A percentile compares a stretch with the other conserved stretches of the same genome.
phyloP scores from a whole-genome alignment of 2,888 invertebrate species.

The Zygaena filipendulae region DNA sequence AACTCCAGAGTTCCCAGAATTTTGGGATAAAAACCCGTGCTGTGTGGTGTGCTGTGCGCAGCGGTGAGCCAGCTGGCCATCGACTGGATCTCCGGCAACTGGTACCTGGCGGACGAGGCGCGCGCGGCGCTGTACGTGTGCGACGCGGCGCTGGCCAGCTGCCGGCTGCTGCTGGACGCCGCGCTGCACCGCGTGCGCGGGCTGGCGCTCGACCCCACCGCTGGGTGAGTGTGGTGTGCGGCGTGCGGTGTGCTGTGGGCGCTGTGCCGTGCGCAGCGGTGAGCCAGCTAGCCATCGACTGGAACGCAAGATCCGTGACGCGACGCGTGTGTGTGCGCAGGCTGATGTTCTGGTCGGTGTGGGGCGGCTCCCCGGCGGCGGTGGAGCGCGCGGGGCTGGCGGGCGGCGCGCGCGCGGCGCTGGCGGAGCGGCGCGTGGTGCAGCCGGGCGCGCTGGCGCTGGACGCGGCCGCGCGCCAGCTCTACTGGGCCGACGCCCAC shows the following conservation, averaged over 20 bases:
- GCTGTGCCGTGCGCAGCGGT: constrained; percentile 62
- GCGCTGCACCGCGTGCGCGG: constrained; percentile 75
- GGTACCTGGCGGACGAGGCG: constrained; percentile 82
- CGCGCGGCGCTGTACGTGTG: constrained; percentile 80
- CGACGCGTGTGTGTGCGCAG: constrained; percentile 33
- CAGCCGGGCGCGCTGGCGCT: constrained; percentile 80
- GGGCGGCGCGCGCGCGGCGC: constrained; percentile 68
- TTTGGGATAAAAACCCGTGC: too few species aligned
- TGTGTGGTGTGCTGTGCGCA: constrained; percentile 26
- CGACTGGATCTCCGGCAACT: constrained; percentile 89
- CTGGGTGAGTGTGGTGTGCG: constrained; percentile 22
- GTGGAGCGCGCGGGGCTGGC: constrained; percentile 74
- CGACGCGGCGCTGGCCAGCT: constrained; percentile 67
- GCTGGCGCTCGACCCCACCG: constrained; percentile 79
- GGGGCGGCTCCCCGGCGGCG: constrained; percentile 73
- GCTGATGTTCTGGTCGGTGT: constrained; percentile 81
- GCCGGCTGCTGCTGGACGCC: constrained; percentile 76
- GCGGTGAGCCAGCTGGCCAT: constrained; percentile 79
- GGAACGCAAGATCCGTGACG: constrained; percentile 79
- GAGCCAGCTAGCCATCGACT: constrained; percentile 82
- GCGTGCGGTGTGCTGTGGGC: background rate
- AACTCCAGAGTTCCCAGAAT: too few species aligned
- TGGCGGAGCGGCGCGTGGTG: constrained; percentile 77
- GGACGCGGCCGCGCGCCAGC: constrained; percentile 75
- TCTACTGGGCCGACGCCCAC: constrained; percentile 87